A percentile compares a stretch with the other conserved stretches of the same genome.
These are phyloP conservation scores for Uloborus plumipes DNA, from an alignment of 2,888 invertebrate species.

Conservation along the genomic window DNA sequence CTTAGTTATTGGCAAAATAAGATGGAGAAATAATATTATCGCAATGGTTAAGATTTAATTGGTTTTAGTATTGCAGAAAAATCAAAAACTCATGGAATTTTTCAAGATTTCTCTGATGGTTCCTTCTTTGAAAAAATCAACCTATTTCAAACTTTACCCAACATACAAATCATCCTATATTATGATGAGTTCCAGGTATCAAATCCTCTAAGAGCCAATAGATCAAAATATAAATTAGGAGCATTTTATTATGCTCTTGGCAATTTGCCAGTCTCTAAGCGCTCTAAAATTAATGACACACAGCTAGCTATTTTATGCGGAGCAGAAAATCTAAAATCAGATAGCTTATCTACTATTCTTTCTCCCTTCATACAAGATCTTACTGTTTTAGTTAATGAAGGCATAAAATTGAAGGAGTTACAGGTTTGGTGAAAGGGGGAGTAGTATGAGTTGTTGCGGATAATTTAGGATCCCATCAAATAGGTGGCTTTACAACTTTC, in stretches of 20 bases:
- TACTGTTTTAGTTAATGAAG: background rate
- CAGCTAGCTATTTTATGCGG: conserved; percentile 3
- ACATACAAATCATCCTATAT: conserved; percentile 14
- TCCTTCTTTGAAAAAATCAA: background rate
- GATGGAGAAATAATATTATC: too few relatives aligned
- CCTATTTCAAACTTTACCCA: conserved; percentile 1
- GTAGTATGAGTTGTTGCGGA: background rate
- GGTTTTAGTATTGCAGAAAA: too few relatives aligned
- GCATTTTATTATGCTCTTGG: conserved; percentile 15
- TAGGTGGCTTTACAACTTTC: conserved; percentile 1
- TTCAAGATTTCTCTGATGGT: background rate
- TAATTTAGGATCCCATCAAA: conserved; percentile 1
- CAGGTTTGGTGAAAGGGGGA: background rate
- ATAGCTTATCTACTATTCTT: background rate
- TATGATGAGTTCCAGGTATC: background rate
- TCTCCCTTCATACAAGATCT: background rate
- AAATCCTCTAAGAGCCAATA: conserved; percentile 13
- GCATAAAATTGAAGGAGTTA: background rate
- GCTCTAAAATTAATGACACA: background rate
- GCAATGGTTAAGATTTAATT: too few relatives aligned
- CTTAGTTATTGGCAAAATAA: too few relatives aligned
- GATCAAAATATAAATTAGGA: background rate
- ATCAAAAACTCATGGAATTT: too few relatives aligned
- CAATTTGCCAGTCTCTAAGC: background rate
- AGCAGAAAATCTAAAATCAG: background rate